Evolutionary conservation across 2,888 invertebrate genomes (phyloP).

Genomic region (Timandra comae): DNA sequence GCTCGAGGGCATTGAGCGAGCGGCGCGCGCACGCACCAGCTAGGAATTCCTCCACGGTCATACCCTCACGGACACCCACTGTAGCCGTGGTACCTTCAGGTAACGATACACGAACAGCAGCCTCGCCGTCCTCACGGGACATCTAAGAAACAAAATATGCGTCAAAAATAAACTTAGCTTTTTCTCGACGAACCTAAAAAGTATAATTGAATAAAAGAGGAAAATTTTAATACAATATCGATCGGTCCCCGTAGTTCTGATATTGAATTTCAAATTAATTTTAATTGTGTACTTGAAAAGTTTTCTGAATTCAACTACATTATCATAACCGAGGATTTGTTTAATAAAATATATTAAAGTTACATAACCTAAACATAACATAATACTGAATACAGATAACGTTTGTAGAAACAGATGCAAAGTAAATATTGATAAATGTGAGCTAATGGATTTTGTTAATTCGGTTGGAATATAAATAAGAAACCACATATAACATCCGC

Average conservation of each 20-base stretch:
- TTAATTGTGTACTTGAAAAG: no score
- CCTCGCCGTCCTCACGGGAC: conserved; percentile 91
- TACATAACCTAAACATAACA: no score
- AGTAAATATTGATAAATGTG: conserved; percentile 7
- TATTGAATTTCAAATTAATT: no score
- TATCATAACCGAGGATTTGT: no score
- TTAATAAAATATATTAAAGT: no score
- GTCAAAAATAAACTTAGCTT: no score
- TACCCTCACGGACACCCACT: conserved; percentile 91
- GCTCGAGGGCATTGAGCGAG: conserved; percentile 94
- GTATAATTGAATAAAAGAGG: no score
- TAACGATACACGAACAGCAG: conserved; percentile 91
- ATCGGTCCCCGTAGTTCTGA: no score
- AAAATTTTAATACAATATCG: no score
- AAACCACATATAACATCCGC: conserved; percentile 7
- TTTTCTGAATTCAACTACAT: no score
- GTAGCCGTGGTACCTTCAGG: conserved; percentile 90
- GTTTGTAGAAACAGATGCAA: not conserved
- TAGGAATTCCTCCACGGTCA: conserved; percentile 97
- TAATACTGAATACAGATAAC: not conserved
- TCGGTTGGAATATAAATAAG: conserved; percentile 8
- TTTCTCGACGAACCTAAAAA: no score
- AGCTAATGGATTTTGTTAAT: conserved; percentile 10
- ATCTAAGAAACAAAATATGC: no score
- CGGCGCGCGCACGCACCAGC: conserved; percentile 94